A percentile compares a stretch with the other conserved stretches of the same genome.
These are phyloP conservation scores for Zygaena filipendulae DNA, from an alignment of 2,888 invertebrate species.

Conservation along the genomic window DNA sequence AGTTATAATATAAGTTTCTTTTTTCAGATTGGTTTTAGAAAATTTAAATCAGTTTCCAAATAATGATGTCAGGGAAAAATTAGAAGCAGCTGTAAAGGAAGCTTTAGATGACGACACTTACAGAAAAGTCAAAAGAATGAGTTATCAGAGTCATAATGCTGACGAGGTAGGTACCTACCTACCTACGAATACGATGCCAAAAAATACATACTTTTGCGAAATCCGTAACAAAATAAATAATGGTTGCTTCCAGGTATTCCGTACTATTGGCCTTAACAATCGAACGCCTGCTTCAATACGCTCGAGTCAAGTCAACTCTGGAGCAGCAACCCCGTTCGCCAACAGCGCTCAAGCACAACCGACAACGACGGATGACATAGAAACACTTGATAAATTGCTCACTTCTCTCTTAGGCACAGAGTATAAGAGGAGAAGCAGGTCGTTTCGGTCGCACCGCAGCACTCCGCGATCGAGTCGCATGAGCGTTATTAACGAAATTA, in stretches of 20 bases:
- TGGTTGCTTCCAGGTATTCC: slow-evolving; percentile 31
- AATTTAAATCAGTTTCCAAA: slow-evolving; percentile 44
- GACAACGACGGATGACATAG: slow-evolving; percentile 69
- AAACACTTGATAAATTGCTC: slow-evolving; percentile 71
- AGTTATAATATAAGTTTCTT: too few species aligned
- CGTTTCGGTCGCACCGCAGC: slow-evolving; percentile 41
- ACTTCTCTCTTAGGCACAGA: slow-evolving; percentile 68
- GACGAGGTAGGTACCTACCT: slow-evolving; percentile 64
- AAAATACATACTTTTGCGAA: too few species aligned
- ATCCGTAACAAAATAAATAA: slow-evolving; percentile 4
- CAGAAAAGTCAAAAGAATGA: slow-evolving; percentile 76
- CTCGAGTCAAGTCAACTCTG: slow-evolving; percentile 38
- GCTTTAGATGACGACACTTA: slow-evolving; percentile 76
- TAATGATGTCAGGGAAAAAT: slow-evolving; percentile 66
- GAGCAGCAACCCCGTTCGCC: slow-evolving; percentile 31
- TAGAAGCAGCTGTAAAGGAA: slow-evolving; percentile 75
- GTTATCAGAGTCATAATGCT: slow-evolving; percentile 75
- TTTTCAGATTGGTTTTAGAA: slow-evolving; percentile 55
- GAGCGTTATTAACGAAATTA: slow-evolving; percentile 30
- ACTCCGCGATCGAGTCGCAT: slow-evolving; percentile 45
- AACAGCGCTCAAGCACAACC: slow-evolving; percentile 20
- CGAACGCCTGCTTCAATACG: slow-evolving; percentile 34
- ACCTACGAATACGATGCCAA: not conserved
- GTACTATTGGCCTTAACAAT: slow-evolving; percentile 43
- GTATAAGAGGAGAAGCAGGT: slow-evolving; percentile 30